phyloP scores from a whole-genome alignment of 2,797 vertebrate species.

The Pagetopsis macropterus region DNA sequence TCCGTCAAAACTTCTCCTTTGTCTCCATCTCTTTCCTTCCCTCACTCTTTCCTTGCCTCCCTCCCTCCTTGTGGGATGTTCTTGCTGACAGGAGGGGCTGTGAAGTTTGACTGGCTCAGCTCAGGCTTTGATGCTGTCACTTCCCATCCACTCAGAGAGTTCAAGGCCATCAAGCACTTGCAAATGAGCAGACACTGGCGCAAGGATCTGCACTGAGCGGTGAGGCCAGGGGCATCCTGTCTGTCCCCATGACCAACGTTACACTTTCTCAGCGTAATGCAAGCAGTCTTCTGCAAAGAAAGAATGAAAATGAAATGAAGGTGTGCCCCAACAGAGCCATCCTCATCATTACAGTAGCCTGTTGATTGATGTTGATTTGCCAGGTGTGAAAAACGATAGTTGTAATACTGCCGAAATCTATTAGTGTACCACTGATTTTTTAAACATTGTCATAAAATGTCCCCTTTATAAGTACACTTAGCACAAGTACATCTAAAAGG shows the following conservation, averaged over 20 bases:
- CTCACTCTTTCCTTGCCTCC: slow-evolving; percentile 16
- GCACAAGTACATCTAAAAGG: not conserved
- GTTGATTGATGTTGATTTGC: not conserved
- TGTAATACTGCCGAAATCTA: not conserved
- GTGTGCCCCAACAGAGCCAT: not conserved
- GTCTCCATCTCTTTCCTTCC: slow-evolving; percentile 45
- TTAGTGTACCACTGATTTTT: not conserved
- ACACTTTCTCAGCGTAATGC: slow-evolving; percentile 21
- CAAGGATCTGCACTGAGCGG: slow-evolving; percentile 49
- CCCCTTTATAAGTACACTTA: not conserved
- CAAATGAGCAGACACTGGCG: slow-evolving; percentile 75
- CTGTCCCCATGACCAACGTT: slow-evolving; percentile 34
- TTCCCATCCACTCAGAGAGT: slow-evolving; percentile 82
- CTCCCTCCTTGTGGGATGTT: slow-evolving; percentile 60
- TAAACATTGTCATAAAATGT: not conserved
- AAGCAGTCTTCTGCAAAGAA: not conserved
- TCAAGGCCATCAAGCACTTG: slow-evolving; percentile 82
- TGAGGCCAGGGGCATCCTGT: slow-evolving; percentile 56
- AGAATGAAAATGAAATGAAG: not conserved
- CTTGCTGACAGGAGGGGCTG: slow-evolving; percentile 69
- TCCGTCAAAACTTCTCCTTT: slow-evolving; percentile 54
- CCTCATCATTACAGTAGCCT: not conserved
- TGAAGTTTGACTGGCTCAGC: slow-evolving; percentile 82
- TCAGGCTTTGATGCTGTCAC: slow-evolving; percentile 85
- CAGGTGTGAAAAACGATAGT: not conserved